Evolutionary conservation across 2,888 invertebrate species (phyloP), one percentile per base, ranked within the genome.

Genomic region (Mechanitis mazaeus): DNA sequence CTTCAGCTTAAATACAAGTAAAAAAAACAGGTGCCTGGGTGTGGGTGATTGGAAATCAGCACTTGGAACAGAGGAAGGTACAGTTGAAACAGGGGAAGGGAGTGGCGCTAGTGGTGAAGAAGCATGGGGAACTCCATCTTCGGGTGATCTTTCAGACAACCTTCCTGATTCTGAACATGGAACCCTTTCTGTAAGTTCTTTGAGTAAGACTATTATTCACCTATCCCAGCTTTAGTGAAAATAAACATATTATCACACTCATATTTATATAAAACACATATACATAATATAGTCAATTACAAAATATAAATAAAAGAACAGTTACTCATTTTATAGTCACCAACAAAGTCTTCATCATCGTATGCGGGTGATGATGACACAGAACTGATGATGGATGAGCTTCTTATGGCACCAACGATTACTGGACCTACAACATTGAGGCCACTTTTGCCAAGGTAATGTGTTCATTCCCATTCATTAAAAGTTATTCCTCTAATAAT

Each of bases 71-170:
- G 95, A 95, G 70, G 96, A 96, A 64, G 92, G 91, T 7, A 83
- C 91, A 53, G 91, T 90, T 3, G 90, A 90, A 50, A 84, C 88
- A 11, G 94, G 94, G 4, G 96, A 96, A 75, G 95, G 95, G 0
- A 96, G 96, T 54, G 96, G 95, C 0, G 96, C 94, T 0, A 96
- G 95, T 3, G 96, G 95, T 0, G 96, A 96, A 80, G 96, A 96
- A 74, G 94, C 96, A 33, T 96, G 96, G 96, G 96, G 96, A 0
- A 96, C 96, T 0, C 96, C 96, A 3, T 96, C 96, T 0, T 96
- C 96, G 69, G 95, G 95, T 3, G 96, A 95, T 33, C 93, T 95
- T 47, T 93, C 95, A 69, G 95, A 95, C 71, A 95, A 95, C 68
- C 89, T 93, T 9, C 93, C 92, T 3, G 92, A 93, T 76, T 94